Evolutionary conservation across 92 coral and sea anemone species (phyloP), one percentile per base, ranked within the genome.

Genomic region (Umimayanthus chanpuru): DNA sequence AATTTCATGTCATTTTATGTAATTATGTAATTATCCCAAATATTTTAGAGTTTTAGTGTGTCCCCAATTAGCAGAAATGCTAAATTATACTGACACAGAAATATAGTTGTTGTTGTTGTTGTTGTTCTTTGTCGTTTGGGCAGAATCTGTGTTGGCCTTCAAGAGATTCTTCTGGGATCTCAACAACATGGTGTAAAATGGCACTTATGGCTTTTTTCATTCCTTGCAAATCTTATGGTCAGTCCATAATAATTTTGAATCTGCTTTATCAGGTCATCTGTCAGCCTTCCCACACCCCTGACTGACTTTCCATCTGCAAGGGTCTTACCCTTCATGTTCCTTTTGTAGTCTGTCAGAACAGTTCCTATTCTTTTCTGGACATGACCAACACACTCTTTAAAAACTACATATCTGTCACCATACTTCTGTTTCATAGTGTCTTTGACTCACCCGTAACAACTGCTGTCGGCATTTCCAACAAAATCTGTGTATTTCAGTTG

Each of bases 351-450:
- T 67, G 81, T 47, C 61, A 90, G 85, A 65, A 81, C 89, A 23
- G 89, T 85, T 3, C 89, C 92, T 21, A 90, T 81, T 68, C 92
- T 90, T 83, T 90, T 90, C 84, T 90, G 90, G 16, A 90, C 90
- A 67, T 90, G 92, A 3, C 92, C 82, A 53, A 90, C 90, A 80
- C 92, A 90, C 36, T 90, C 90, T 77, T 90, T 40, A 40, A 40
- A 2, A 5, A 5, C 43, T 4, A 40, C 43, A 40, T 40, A 40
- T 40, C 5, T 40, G 43, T 40, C 5, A 40, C 43, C 43, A 40
- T 40, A 40, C 43, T 40, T 40, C 43, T 40, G 43, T 40, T 40
- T 40, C 43, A 40, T 40, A 40, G 43, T 40, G 3, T 40, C 43
- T 40, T 40, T 40, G 43, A 40, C 43, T 2, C 5, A 40, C 43